Evolutionary conservation across 2,888 invertebrate genomes (phyloP).

Genomic region (Agonopterix heracliana): DNA sequence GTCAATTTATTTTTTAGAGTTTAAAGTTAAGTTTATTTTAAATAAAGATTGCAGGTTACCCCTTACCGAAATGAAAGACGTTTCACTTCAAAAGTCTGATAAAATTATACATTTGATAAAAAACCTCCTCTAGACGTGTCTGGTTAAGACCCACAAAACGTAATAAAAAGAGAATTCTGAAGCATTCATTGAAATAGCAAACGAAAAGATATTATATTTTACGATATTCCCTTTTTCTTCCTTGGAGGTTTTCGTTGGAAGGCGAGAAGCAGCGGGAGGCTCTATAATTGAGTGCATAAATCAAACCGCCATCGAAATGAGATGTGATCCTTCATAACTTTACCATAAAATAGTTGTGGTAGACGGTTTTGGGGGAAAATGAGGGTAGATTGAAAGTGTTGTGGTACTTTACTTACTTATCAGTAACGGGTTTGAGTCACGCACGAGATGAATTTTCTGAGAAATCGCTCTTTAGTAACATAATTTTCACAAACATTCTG

Average conservation of each 20-base stretch:
- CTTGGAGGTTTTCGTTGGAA: background rate
- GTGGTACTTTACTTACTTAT: background rate
- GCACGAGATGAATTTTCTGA: too few relatives aligned
- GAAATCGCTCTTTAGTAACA: too few relatives aligned
- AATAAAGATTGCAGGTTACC: too few relatives aligned
- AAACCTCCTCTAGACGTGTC: too few relatives aligned
- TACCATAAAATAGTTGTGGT: constrained; percentile 23
- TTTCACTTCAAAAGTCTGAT: too few relatives aligned
- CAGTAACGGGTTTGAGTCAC: background rate
- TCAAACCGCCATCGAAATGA: constrained; percentile 55
- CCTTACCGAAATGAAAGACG: too few relatives aligned
- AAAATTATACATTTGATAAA: too few relatives aligned
- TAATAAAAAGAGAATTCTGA: background rate
- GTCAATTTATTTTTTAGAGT: too few relatives aligned
- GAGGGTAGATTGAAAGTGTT: constrained; percentile 1
- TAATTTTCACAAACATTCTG: too few relatives aligned
- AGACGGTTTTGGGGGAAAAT: constrained; percentile 3
- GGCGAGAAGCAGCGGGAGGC: constrained; percentile 37
- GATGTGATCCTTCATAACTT: constrained; percentile 45
- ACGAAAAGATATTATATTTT: background rate
- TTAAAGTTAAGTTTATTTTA: too few relatives aligned
- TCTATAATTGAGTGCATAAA: constrained; percentile 64
- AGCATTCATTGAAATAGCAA: background rate
- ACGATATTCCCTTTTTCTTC: background rate
- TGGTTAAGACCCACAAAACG: background rate